These are phyloP conservation scores for Neotragus moschatus DNA, from an alignment of 2,113 vertebrate genomes.

Conservation along the genomic window DNA sequence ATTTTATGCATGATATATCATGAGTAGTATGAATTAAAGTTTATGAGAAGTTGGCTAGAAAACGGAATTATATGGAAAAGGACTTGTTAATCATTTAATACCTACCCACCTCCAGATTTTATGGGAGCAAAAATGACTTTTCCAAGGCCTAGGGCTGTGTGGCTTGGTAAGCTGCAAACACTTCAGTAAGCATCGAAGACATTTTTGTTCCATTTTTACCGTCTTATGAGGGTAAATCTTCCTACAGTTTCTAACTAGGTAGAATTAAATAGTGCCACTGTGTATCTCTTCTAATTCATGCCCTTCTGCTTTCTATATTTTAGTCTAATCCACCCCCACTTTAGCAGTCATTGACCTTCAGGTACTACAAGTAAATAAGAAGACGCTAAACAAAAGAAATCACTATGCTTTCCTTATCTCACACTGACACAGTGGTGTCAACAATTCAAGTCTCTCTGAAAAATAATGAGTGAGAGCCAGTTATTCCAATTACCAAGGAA, in stretches of 20 bases:
- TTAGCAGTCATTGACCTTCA: constrained; percentile 64
- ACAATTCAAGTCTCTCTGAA: constrained; percentile 45
- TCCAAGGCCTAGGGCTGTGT: neutral
- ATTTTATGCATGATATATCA: constrained; percentile 6
- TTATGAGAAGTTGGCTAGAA: neutral
- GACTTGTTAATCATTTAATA: neutral
- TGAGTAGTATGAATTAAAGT: neutral
- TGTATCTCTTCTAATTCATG: constrained; percentile 31
- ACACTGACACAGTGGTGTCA: constrained; percentile 36
- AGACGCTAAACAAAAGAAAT: constrained; percentile 39
- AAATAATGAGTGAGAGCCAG: constrained; percentile 55
- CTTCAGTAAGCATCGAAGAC: neutral
- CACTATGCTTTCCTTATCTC: constrained; percentile 39
- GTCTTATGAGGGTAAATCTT: neutral
- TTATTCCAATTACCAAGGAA: constrained; percentile 65
- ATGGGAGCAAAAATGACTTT: neutral
- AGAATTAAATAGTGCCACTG: constrained; percentile 34
- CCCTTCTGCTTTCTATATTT: constrained; percentile 31
- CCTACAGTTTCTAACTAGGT: neutral
- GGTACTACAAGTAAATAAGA: constrained; percentile 62
- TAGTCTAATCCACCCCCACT: constrained; percentile 48
- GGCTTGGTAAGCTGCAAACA: neutral
- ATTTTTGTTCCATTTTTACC: constrained; percentile 12
- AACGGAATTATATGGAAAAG: neutral
- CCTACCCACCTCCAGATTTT: neutral